These are phyloP conservation scores for Ondatra zibethicus DNA, from an alignment of 2,113 vertebrate species.

Conservation along the genomic window DNA sequence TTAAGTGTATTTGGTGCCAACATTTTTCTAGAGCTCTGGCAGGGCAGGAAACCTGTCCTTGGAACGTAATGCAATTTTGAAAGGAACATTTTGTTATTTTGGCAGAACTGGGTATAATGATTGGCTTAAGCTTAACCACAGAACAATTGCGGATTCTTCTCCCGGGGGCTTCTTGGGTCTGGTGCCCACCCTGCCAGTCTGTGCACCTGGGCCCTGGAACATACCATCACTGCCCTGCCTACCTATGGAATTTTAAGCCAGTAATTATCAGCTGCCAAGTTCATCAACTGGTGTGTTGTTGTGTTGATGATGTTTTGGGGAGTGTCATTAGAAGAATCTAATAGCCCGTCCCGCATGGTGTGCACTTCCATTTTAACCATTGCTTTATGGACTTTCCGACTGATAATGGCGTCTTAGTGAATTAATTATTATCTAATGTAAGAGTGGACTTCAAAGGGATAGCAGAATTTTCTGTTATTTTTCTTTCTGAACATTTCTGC, in stretches of 20 bases:
- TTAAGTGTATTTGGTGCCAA: slow-evolving; percentile 68
- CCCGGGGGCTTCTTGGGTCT: slow-evolving; percentile 94
- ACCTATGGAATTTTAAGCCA: not conserved
- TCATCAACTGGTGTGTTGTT: slow-evolving; percentile 1
- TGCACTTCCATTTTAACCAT: not conserved
- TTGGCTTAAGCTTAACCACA: slow-evolving; percentile 65
- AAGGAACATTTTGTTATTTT: slow-evolving; percentile 61
- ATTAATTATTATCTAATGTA: not conserved
- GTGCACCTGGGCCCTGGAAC: too few relatives aligned
- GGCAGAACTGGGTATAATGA: slow-evolving; percentile 19
- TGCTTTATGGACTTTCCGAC: not conserved
- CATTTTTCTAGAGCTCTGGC: slow-evolving; percentile 57
- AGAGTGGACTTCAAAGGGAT: slow-evolving; percentile 26
- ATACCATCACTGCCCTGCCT: not conserved
- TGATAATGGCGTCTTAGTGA: not conserved
- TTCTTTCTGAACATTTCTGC: slow-evolving; percentile 43
- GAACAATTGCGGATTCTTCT: slow-evolving; percentile 92
- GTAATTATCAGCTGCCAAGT: slow-evolving; percentile 49
- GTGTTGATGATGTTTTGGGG: slow-evolving; percentile 49
- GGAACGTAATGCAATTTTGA: slow-evolving; percentile 44
- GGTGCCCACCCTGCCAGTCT: not conserved
- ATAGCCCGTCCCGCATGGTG: not conserved
- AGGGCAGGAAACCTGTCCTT: not conserved
- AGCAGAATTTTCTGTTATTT: slow-evolving; percentile 17
- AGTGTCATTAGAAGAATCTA: not conserved